Conservation (phyloP, 2,888 invertebrate species). For the Leptothorax acervorum region DNA sequence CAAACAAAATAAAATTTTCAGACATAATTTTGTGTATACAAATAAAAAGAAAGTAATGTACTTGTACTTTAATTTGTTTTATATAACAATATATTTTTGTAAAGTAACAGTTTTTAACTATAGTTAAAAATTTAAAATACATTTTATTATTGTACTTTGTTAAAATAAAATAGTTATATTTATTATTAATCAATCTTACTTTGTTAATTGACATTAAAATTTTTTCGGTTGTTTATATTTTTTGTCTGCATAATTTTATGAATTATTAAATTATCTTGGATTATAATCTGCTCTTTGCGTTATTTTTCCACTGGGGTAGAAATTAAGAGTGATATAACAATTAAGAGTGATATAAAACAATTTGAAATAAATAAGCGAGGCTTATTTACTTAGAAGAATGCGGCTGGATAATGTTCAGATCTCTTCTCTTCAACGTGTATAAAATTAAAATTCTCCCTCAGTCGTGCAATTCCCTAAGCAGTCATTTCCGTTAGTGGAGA, state of each 20-base stretch:
- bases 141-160: not conserved
- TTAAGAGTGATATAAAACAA: not conserved
- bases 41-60: not conserved
- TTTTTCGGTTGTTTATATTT: not conserved
- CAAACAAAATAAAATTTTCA: not conserved
- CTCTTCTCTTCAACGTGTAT: slow-evolving; percentile 19
- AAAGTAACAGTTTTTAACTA: no score
- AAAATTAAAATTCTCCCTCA: slow-evolving; percentile 61
- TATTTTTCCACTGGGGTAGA: not conserved
- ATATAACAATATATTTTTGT: not conserved
- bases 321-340: no score
- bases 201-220: not conserved
- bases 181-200: not conserved
- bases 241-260: not conserved
- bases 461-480: slow-evolving; percentile 18
- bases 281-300: not conserved
- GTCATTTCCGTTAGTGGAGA: slow-evolving; percentile 1
- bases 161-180: not conserved
- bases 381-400: slow-evolving; percentile 37
- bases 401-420: slow-evolving; percentile 6
- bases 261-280: not conserved
- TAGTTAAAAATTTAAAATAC: not conserved
- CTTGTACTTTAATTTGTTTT: not conserved
- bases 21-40: not conserved
- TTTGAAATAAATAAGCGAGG: slow-evolving; percentile 21